Evolutionary conservation across 2,113 vertebrate species (phyloP).

Genomic region (Arothron firmamentum): DNA sequence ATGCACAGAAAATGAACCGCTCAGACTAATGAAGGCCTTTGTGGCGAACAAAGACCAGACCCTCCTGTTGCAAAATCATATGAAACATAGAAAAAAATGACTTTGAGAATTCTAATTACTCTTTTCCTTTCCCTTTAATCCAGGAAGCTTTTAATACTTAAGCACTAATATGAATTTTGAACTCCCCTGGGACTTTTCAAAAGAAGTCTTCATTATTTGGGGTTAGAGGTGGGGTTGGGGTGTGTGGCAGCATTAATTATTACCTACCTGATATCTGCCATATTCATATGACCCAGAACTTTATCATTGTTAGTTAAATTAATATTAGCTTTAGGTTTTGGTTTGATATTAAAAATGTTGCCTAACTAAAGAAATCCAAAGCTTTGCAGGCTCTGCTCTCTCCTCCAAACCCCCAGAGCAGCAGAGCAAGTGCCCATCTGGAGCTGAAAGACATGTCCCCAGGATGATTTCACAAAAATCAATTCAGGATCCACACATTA

Average conservation of each 20-base stretch:
- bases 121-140: conserved; percentile 6
- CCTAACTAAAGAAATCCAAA: conserved; percentile 5
- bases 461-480: conserved; percentile 27
- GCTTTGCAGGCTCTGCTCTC: not conserved
- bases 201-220: no score
- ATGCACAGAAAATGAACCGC: not conserved
- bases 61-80: conserved; percentile 15
- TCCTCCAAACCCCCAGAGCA: not conserved
- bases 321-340: not conserved
- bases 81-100: conserved; percentile 17
- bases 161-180: not conserved
- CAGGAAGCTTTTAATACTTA: conserved; percentile 14
- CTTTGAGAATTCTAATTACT: conserved; percentile 14
- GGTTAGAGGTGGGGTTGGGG: no score
- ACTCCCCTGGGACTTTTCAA: not conserved
- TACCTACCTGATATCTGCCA: no score
- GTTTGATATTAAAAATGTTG: conserved; percentile 16
- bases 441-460: conserved; percentile 15
- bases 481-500: conserved; percentile 25
- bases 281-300: no score
- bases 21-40: not conserved
- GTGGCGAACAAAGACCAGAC: not conserved
- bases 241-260: no score
- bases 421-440: not conserved
- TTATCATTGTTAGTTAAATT: not conserved